Evolutionary conservation across 2,797 vertebrate species (phyloP).

Genomic region (Alfaro cultratus): DNA sequence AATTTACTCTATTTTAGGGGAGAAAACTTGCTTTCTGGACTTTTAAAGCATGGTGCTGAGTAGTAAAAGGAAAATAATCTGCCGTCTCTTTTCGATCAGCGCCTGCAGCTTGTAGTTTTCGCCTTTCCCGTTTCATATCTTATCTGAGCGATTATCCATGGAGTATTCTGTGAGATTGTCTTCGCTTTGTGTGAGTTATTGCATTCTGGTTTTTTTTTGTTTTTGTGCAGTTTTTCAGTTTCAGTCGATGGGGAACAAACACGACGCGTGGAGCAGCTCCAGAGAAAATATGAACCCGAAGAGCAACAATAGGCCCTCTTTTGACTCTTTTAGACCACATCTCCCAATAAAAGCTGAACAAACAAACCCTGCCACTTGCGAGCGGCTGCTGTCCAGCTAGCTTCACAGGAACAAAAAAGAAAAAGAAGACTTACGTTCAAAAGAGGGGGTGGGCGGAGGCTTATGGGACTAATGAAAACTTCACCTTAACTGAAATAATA

Average conservation of each 20-base stretch:
- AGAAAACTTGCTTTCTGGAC: slow-evolving; percentile 35
- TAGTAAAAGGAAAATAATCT: slow-evolving; percentile 44
- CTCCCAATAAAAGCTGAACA: slow-evolving; percentile 89
- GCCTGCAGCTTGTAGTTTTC: slow-evolving; percentile 38
- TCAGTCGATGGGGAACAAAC: slow-evolving; percentile 69
- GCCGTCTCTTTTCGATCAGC: slow-evolving; percentile 33
- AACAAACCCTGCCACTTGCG: slow-evolving; percentile 83
- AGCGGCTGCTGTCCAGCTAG: slow-evolving; percentile 76
- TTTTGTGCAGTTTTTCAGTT: slow-evolving; percentile 53
- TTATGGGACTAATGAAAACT: slow-evolving; percentile 79
- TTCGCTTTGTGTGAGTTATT: slow-evolving; percentile 76
- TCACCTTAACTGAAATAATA: slow-evolving; percentile 81
- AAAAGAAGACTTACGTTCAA: slow-evolving; percentile 57
- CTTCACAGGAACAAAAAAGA: slow-evolving; percentile 64
- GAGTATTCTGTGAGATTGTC: slow-evolving; percentile 68
- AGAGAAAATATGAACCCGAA: slow-evolving; percentile 83
- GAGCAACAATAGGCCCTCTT: slow-evolving; percentile 81
- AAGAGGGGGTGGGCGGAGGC: slow-evolving; percentile 43
- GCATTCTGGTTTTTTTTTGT: slow-evolving; percentile 54
- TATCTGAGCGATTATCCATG: slow-evolving; percentile 66
- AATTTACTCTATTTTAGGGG: slow-evolving; percentile 30
- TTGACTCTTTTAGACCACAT: slow-evolving; percentile 82
- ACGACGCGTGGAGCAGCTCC: slow-evolving; percentile 75
- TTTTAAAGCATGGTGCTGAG: slow-evolving; percentile 44
- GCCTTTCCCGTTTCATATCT: slow-evolving; percentile 54